Base-by-base conservation (phyloP, 2,113 vertebrate species). In the Potamarius usumacintae region DNA sequence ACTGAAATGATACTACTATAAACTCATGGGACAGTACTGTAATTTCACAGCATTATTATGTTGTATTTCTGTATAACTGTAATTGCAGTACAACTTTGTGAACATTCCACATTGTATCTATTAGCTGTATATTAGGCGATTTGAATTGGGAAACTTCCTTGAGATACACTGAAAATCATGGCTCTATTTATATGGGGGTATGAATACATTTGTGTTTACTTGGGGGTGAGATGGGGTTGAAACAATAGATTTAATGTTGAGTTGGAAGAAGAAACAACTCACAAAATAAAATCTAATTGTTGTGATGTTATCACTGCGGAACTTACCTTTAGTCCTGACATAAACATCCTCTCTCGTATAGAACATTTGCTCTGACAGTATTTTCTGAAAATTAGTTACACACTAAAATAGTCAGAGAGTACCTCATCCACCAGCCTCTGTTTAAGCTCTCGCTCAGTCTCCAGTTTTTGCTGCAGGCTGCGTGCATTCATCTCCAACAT, bases 401-500 rank as follows among this genome's bases (percentile, higher is more conserved):
- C 77, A 69, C 2, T n/a, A 69, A 34, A 20, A 25, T 9, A 17
- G 7, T 42, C 7, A 57, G 17, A 48, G 17, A 30, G 5, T 93
- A 99, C 98, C 96, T 99, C 98, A 74, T 99, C 98, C 91, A 99
- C 93, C 82, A 99, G 96, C 88, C 98, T 96, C 90, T 99, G 98
- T 88, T 99, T 99, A 88, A 99, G 96, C 65, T 99, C 98, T 53
- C 98, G 95, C 91, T 99, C 98, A 0, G 97, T 97, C 94, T 99
- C 98, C 81, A 99, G 95, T 90, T 99, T 99, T 93, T 99, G 98
- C 89, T 99, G 98, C 89, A 99, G 93, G 92, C 98, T 99, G 84
- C 96, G 97, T 11, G 98, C 96, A 0, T 99, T 99, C 98, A 99
- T 98, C 92, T 99, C 98, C 91, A 99, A 93, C 97, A 99, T 99